Base-by-base conservation (phyloP, 2,113 vertebrate species). In the Hepsetus odoe region DNA sequence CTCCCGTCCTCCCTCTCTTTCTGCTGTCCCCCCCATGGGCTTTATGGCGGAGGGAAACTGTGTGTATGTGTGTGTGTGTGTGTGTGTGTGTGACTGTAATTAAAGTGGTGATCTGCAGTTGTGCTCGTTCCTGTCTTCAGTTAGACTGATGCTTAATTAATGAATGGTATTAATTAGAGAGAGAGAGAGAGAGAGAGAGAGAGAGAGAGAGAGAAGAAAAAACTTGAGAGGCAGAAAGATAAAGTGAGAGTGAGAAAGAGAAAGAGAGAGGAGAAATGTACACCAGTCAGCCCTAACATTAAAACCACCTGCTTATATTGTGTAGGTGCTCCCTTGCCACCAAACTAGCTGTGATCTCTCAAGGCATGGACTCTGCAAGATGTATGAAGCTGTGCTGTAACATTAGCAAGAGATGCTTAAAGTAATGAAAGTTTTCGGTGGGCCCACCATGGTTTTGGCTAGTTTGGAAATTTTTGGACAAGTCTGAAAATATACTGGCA, bases 111-210 rank as follows among this genome's bases (percentile, higher is more conserved):
- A 87, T 77, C 64, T 77, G 78, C 85, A 86, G 79, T 86, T 90
- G 68, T 62, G 74, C 78, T 87, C 85, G 65, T 78, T 85, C 84
- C 83, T 83, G 84, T 83, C 86, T 85, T 87, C 53, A 89, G 91
- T 93, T 86, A 88, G 89, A 91, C 85, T 88, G 86, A 91, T 87
- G 87, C 87, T 89, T 92, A 91, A 93, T 94, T 92, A 93, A 92
- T 89, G 86, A 92, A 88, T 83, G 86, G 84, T 87, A 92, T 92
- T 92, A 94, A 92, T 93, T 93, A 92, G 90, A 91, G 66, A 85
- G 75, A 68, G 66, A 68, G 73, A 85, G 73, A 76, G 80, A 85
- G 84, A n/a, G 40, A 2, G 69, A 61, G 44, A 85, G 87, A 85
- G 83, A 81, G 65, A 81, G 82, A 73, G 68, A 49, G 62, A 28